phyloP scores from a whole-genome alignment of 2,888 invertebrate genomes.

The Cryptocephalus moraei region DNA sequence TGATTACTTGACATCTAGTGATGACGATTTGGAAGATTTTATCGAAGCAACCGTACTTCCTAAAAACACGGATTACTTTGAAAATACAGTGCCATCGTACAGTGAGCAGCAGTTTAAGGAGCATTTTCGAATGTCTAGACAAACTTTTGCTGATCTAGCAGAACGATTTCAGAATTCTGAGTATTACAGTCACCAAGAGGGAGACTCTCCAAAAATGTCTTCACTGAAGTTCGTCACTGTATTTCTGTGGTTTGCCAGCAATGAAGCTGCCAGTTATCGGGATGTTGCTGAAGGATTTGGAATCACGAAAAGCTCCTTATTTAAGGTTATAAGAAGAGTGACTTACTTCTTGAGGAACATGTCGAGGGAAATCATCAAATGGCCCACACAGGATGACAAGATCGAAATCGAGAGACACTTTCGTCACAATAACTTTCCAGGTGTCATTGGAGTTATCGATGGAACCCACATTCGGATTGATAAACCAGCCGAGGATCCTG shows the following conservation, averaged over 20 bases:
- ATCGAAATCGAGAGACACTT: constrained; percentile 9
- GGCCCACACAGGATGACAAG: constrained; percentile 10
- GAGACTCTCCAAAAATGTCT: constrained; percentile 10
- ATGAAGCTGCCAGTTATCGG: constrained; percentile 12
- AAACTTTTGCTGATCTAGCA: constrained; percentile 5
- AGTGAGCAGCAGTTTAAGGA: constrained; percentile 10
- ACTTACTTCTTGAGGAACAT: constrained; percentile 12
- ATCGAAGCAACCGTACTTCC: constrained; percentile 1
- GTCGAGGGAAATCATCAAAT: constrained; percentile 8
- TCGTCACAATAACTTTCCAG: constrained; percentile 9
- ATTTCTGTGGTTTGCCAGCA: constrained; percentile 14
- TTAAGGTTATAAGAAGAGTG: constrained; percentile 12
- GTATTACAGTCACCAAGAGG: constrained; percentile 7
- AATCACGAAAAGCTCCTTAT: constrained; percentile 12
- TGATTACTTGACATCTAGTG: not conserved
- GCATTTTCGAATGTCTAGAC: constrained; percentile 11
- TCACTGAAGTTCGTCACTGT: constrained; percentile 8
- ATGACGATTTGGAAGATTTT: constrained; percentile 4
- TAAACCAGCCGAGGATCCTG: too few species aligned
- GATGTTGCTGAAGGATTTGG: constrained; percentile 13
- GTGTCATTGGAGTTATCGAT: constrained; percentile 10
- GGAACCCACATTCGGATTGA: constrained; percentile 12
- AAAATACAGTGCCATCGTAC: constrained; percentile 10
- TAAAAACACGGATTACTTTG: constrained; percentile 7
- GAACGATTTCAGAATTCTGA: constrained; percentile 8